phyloP scores from a whole-genome alignment of 1,140 invertebrate genomes.

The Ceratitis capitata region DNA sequence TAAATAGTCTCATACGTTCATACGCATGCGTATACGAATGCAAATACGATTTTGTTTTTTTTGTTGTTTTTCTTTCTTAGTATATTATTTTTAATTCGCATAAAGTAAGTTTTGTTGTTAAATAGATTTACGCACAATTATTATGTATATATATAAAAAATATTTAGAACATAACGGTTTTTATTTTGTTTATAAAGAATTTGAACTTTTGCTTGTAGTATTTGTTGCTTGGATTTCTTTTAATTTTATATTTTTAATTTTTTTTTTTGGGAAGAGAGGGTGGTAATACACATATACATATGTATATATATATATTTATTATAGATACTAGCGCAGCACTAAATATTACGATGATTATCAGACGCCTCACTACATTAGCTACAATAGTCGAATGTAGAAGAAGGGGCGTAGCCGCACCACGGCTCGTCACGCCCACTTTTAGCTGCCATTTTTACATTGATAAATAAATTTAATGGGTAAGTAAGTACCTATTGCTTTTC shows the following conservation, averaged over 20 bases:
- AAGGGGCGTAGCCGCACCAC: too few species aligned
- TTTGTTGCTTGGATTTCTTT: slow-evolving; percentile 46
- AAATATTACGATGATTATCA: not conserved
- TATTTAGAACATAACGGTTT: slow-evolving; percentile 43
- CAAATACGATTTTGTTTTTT: too few species aligned
- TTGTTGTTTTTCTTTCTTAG: too few species aligned
- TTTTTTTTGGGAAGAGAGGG: slow-evolving; percentile 12
- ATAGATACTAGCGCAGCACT: too few species aligned
- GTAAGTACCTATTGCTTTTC: slow-evolving; percentile 37
- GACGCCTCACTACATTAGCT: not conserved
- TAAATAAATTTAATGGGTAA: not conserved
- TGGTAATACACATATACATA: not conserved
- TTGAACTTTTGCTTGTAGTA: slow-evolving; percentile 43
- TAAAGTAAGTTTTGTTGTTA: slow-evolving; percentile 5
- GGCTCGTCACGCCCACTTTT: not conserved
- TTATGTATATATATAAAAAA: slow-evolving; percentile 39
- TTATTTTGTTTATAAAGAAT: slow-evolving; percentile 45
- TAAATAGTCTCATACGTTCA: slow-evolving; percentile 17
- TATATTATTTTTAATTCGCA: slow-evolving; percentile 8
- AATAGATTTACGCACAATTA: slow-evolving; percentile 8
- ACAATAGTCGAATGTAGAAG: not conserved
- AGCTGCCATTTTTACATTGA: slow-evolving; percentile 4
- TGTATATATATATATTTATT: too few species aligned
- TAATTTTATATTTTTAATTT: slow-evolving; percentile 46
- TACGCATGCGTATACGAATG: slow-evolving; percentile 10